Evolutionary conservation across 23 tunicate species (phyloP).

Genomic region (Ciona savignyi): DNA sequence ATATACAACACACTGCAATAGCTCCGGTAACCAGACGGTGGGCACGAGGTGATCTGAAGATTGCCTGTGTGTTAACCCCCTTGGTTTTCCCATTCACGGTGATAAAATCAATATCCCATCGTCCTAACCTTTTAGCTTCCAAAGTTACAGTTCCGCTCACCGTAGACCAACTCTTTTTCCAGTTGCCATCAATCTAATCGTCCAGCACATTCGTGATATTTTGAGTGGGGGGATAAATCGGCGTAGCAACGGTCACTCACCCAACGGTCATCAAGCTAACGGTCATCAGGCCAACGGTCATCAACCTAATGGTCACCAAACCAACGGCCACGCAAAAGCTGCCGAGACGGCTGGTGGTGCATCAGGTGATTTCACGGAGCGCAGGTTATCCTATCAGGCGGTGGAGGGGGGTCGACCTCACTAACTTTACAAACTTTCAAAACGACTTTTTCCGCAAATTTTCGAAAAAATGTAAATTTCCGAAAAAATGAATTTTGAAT

Average conservation of each 20-base stretch:
- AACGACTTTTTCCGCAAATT: too few species aligned
- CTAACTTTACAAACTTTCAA: neutral
- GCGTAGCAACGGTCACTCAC: conserved; percentile 6
- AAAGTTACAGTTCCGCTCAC: neutral
- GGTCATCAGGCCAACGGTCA: conserved; percentile 4
- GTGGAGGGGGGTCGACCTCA: neutral
- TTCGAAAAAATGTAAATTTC: too few species aligned
- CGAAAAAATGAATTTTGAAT: too few species aligned
- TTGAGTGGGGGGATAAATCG: conserved; percentile 46
- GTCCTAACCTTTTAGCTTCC: too few species aligned
- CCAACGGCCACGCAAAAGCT: neutral
- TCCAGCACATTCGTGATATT: conserved; percentile 93
- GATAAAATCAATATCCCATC: too few species aligned
- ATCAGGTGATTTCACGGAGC: too few species aligned
- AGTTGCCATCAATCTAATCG: conserved; percentile 96
- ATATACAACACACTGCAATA: too few species aligned
- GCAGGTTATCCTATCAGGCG: neutral
- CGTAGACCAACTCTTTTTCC: neutral
- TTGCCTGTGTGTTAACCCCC: too few species aligned
- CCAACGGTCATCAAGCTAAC: conserved; percentile 2
- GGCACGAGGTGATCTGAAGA: too few species aligned
- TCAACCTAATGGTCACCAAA: conserved; percentile 14
- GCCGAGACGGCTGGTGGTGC: too few species aligned
- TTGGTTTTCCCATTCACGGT: too few species aligned
- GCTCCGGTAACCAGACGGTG: too few species aligned